These are phyloP conservation scores for Sminthurides bifidus DNA, from an alignment of 1,140 invertebrate genomes.

Conservation along the genomic window DNA sequence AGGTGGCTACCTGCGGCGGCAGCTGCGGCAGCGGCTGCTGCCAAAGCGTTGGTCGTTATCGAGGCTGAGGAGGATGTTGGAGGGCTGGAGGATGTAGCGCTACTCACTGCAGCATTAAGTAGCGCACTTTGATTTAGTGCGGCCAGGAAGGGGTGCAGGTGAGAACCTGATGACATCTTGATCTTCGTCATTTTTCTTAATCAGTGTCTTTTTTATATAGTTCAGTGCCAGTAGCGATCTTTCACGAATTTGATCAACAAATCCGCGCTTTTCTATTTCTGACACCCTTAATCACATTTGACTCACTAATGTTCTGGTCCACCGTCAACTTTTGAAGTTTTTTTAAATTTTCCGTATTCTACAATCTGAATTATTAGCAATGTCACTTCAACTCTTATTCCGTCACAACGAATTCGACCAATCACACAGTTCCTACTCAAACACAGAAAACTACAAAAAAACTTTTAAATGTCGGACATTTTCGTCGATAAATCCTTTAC, in stretches of 20 bases:
- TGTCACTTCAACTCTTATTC: no score
- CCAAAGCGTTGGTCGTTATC: constrained; percentile 6
- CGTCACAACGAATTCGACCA: no score
- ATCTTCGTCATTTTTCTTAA: constrained; percentile 3
- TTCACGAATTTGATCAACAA: neutral
- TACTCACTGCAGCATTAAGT: no score
- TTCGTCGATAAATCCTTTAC: no score
- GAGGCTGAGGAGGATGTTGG: constrained; percentile 9
- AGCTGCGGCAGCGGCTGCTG: constrained; percentile 12
- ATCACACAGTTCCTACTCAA: no score
- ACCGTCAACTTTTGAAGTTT: neutral
- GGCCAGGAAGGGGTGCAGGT: constrained; percentile 27
- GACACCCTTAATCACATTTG: neutral
- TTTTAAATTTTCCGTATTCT: neutral
- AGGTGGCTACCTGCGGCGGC: constrained; percentile 10
- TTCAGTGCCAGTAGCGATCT: neutral
- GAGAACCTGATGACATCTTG: constrained; percentile 11
- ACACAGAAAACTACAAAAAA: no score
- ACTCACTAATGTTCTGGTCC: neutral
- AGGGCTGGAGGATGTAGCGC: neutral
- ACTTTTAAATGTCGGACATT: no score
- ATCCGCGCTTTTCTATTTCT: neutral
- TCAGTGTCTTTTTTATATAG: constrained; percentile 4
- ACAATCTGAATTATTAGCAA: no score
- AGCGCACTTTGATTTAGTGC: no score